A percentile compares a stretch with the other conserved stretches of the same genome.
Evolutionary conservation across 1,140 invertebrate species (phyloP).

Genomic region (Drosophila asahinai): DNA sequence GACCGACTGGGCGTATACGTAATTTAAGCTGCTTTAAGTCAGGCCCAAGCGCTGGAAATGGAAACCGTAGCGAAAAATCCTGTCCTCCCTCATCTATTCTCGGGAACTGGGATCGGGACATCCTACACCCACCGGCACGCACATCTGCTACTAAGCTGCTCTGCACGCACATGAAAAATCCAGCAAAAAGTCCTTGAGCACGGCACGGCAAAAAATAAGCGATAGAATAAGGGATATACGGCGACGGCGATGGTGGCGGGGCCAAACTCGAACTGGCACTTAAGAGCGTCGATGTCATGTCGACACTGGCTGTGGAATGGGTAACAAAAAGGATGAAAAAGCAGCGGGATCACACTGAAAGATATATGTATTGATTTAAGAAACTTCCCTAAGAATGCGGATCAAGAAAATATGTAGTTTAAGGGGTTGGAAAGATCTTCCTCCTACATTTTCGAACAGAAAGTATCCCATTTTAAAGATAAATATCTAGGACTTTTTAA

Average conservation of each 20-base stretch:
- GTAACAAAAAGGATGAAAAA: conserved; percentile 16
- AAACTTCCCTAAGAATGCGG: not conserved
- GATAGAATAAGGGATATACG: conserved; percentile 20
- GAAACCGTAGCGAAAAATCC: conserved; percentile 55
- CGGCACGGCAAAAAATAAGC: conserved; percentile 47
- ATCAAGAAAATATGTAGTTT: not conserved
- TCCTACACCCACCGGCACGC: conserved; percentile 13
- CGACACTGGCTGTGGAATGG: conserved; percentile 35
- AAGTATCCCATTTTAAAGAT: too few relatives aligned
- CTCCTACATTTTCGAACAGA: too few relatives aligned
- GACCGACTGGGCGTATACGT: conserved; percentile 65
- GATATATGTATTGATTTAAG: not conserved
- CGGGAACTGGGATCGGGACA: not conserved
- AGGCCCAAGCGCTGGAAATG: conserved; percentile 45
- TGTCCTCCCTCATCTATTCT: conserved; percentile 29
- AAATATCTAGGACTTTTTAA: too few relatives aligned
- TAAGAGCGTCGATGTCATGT: conserved; percentile 77
- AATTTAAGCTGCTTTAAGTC: conserved; percentile 80
- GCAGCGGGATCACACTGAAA: conserved; percentile 14
- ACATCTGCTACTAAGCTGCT: conserved; percentile 66
- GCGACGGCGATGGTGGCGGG: conserved; percentile 14
- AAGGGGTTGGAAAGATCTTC: not conserved
- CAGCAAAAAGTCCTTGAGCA: conserved; percentile 77
- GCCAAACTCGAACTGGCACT: conserved; percentile 64
- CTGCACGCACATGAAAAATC: conserved; percentile 75